These are phyloP conservation scores for Venusia cambrica DNA, from an alignment of 2,888 invertebrate genomes.

Conservation along the genomic window DNA sequence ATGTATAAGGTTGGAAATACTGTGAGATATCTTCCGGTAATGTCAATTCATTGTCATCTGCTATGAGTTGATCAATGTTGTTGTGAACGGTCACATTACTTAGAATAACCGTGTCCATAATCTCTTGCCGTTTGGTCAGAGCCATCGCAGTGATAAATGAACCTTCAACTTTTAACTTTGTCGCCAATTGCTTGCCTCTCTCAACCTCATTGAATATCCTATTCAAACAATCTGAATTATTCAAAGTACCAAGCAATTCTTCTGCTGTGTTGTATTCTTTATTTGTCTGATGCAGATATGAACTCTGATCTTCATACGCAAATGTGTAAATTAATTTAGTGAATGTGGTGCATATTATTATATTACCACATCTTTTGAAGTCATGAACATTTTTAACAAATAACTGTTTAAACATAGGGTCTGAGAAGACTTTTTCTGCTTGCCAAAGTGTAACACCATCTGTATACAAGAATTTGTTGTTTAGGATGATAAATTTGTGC, in stretches of 20 bases:
- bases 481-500: constrained; percentile 40
- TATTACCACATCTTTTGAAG: constrained; percentile 44
- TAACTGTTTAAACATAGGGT: constrained; percentile 45
- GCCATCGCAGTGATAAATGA: constrained; percentile 55
- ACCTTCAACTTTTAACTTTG: constrained; percentile 47
- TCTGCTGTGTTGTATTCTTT: constrained; percentile 49
- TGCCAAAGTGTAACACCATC: constrained; percentile 63
- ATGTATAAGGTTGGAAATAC: constrained; percentile 46
- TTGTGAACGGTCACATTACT: constrained; percentile 47
- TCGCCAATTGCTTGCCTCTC: constrained; percentile 44
- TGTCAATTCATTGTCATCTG: constrained; percentile 35
- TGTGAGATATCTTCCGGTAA: constrained; percentile 48
- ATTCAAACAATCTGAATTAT: constrained; percentile 48
- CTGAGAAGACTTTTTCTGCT: constrained; percentile 42
- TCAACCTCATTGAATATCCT: constrained; percentile 49
- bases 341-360: constrained; percentile 60
- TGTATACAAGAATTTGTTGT: constrained; percentile 51
- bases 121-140: constrained; percentile 55
- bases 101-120: constrained; percentile 49
- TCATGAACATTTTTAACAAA: constrained; percentile 56
- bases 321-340: constrained; percentile 53
- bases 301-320: constrained; percentile 38
- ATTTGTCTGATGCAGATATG: constrained; percentile 36
- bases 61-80: constrained; percentile 51
- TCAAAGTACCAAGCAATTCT: constrained; percentile 45